Base-by-base conservation (phyloP, 2,888 invertebrate genomes). In the Spatulosminthurus flaviceps region DNA sequence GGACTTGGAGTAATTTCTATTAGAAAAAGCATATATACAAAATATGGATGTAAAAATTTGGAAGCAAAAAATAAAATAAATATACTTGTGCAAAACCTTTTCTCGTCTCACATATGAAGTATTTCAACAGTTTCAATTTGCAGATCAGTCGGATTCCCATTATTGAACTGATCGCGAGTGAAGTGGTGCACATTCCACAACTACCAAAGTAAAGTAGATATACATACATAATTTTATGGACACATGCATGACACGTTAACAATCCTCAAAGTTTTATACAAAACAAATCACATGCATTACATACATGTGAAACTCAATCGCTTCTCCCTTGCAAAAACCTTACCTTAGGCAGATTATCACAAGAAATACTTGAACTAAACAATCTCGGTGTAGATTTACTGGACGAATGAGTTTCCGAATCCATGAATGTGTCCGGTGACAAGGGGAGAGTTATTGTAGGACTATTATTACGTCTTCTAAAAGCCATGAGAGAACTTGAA, bases 121-220 rank as follows among this genome's bases (percentile, higher is more conserved):
- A 78, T 67, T 71, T 78, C 78, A 24, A 78, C 28, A n/a, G 78
- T 78, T 70, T 78, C 71, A 71, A 78, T 71, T 70, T 78, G 61
- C 60, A 78, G 34, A 43, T 19, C 29, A 60, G 11, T 61, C n/a
- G 42, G 28, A 24, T 61, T 78, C n/a, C 78, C 78, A 61, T 60
- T 73, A 51, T 19, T 51, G 9, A 51, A 51, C 51, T 51, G 9
- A n/a, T 51, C 51, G 51, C 5, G 51, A 11, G 16, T 26, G 16
- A 19, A 0, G 29, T 69, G n/a, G 29, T 29, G 34, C n/a, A 69
- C 5, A 29, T 28, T 69, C 29, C 21, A 69, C 29, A 67, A 67
- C 28, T 29, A 69, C n/a, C n/a, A 26, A 69, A n/a, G 69, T 21
- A n/a, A n/a, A n/a, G n/a, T n/a, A n/a, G n/a, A n/a, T n/a, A n/a